Conservation (phyloP, 1,140 invertebrate species). For the Megalopta genalis region DNA sequence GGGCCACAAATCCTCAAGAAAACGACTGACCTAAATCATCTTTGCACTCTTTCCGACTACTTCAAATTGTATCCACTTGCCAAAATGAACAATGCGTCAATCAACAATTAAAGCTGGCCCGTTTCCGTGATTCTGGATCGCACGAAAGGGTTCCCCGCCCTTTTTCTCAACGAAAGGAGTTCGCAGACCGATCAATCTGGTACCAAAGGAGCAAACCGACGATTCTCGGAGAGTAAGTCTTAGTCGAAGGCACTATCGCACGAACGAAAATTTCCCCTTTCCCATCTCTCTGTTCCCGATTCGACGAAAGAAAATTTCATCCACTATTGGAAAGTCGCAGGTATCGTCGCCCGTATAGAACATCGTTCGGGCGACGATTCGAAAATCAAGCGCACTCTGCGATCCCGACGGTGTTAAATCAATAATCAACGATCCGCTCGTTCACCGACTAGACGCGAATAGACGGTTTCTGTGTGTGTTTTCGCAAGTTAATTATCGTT, state of each 20-base stretch:
- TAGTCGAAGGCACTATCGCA: slow-evolving; percentile 52
- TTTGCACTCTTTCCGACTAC: too few relatives aligned
- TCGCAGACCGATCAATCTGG: neutral
- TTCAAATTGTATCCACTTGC: too few relatives aligned
- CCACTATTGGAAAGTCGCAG: too few relatives aligned
- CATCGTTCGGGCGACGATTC: neutral
- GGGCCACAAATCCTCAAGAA: too few relatives aligned
- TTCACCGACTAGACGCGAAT: neutral
- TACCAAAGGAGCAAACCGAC: neutral
- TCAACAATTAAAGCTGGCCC: too few relatives aligned
- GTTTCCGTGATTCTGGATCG: neutral
- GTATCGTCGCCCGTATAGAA: neutral
- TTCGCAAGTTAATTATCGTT: too few relatives aligned
- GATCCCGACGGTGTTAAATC: too few relatives aligned
- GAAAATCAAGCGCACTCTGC: neutral
- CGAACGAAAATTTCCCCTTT: slow-evolving; percentile 26
- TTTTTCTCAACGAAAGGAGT: neutral
- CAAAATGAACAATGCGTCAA: too few relatives aligned
- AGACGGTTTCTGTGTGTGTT: neutral
- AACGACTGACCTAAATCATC: too few relatives aligned
- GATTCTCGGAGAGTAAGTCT: slow-evolving; percentile 27
- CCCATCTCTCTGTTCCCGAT: neutral
- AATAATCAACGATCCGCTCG: too few relatives aligned
- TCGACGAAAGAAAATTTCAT: neutral
- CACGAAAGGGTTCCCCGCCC: neutral